Conservation (phyloP, 1,140 invertebrate species). For the Drosophila rufa region DNA sequence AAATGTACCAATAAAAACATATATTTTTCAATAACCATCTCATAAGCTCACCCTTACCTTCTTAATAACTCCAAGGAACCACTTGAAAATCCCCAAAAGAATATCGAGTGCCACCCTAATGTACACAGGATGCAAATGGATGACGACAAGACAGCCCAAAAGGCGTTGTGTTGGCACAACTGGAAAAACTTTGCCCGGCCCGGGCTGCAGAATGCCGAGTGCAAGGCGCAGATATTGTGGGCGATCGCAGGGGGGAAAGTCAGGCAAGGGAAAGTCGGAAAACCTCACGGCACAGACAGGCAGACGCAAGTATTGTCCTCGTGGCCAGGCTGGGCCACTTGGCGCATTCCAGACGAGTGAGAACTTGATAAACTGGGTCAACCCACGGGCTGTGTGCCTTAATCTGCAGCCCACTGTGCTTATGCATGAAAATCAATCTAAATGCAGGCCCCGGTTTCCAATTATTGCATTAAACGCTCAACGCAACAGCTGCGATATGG, state of each 20-base stretch:
- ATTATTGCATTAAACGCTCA: conserved; percentile 59
- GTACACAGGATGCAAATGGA: conserved; percentile 51
- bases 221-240: conserved; percentile 31
- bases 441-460: conserved; percentile 51
- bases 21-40: not conserved
- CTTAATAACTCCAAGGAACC: not conserved
- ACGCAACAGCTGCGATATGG: not conserved
- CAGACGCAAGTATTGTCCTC: conserved; percentile 44
- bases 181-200: conserved; percentile 49
- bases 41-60: not conserved
- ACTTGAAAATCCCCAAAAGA: conserved; percentile 1
- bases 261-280: conserved; percentile 7
- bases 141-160: conserved; percentile 57
- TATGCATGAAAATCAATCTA: conserved; percentile 62
- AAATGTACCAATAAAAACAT: too few species aligned
- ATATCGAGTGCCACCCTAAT: conserved; percentile 15
- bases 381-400: conserved; percentile 5
- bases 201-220: conserved; percentile 42
- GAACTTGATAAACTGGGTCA: conserved; percentile 66
- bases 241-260: not conserved
- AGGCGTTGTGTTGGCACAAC: conserved; percentile 58
- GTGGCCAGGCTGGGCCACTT: conserved; percentile 35
- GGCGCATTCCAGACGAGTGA: conserved; percentile 55
- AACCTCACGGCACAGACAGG: conserved; percentile 30
- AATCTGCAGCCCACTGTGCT: conserved; percentile 20